Conservation (phyloP, 2,113 vertebrate genomes). For the Recurvirostra avosetta region DNA sequence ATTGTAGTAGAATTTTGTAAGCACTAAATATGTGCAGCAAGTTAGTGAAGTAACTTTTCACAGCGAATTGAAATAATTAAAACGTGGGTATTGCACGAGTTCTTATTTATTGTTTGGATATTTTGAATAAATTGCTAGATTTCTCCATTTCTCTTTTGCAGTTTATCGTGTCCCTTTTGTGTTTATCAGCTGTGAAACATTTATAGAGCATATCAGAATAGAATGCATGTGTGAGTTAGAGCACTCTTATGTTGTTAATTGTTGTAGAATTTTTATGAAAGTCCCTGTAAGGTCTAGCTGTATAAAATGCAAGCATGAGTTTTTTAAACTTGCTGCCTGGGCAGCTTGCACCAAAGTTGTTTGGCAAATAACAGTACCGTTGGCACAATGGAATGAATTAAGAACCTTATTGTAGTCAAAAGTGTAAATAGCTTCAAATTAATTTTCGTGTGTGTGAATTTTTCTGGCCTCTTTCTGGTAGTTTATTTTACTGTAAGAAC, state of each 20-base stretch:
- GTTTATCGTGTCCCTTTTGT: not conserved
- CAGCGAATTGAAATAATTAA: rapidly evolving
- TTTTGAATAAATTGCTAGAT: not conserved
- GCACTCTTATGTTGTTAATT: not conserved
- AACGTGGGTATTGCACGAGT: rapidly evolving
- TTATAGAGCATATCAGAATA: rapidly evolving
- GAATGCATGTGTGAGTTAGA: rapidly evolving
- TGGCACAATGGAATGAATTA: not conserved
- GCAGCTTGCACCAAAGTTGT: not conserved
- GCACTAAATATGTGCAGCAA: rapidly evolving
- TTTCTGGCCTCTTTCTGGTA: not conserved
- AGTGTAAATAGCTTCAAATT: not conserved
- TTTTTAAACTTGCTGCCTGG: not conserved
- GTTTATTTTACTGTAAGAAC: not conserved
- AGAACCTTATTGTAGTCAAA: not conserved
- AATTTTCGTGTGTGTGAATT: not conserved
- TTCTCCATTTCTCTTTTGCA: not conserved
- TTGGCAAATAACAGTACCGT: not conserved
- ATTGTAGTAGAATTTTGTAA: rapidly evolving
- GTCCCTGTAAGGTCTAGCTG: not conserved
- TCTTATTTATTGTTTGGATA: rapidly evolving
- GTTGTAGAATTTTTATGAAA: not conserved
- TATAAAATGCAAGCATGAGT: not conserved
- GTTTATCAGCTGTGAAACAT: rapidly evolving
- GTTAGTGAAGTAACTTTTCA: rapidly evolving